Evolutionary conservation across 1,140 invertebrate genomes (phyloP).

Genomic region (Physella acuta): DNA sequence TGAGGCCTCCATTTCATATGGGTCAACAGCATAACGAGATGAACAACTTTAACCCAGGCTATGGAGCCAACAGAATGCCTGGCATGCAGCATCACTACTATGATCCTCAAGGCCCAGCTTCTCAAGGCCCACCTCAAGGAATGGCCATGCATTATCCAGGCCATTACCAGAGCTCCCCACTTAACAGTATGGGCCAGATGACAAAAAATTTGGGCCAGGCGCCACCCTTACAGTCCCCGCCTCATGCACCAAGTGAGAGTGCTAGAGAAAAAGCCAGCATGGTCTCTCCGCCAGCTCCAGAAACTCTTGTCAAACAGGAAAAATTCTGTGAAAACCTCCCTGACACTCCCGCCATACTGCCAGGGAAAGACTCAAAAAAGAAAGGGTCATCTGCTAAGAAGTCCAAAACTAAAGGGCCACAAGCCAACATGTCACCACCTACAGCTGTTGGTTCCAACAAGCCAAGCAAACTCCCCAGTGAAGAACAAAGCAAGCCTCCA

Average conservation of each 20-base stretch:
- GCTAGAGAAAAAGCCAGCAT: conserved; percentile 1
- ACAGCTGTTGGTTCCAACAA: neutral
- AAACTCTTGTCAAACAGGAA: neutral
- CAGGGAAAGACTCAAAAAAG: neutral
- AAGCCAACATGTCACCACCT: neutral
- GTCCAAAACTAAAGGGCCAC: neutral
- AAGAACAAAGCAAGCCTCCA: neutral
- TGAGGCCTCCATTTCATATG: neutral
- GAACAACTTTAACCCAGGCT: neutral
- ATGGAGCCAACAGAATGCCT: neutral
- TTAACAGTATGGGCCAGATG: conserved; percentile 25
- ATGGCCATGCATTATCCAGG: conserved; percentile 4
- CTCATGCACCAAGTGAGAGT: conserved; percentile 6
- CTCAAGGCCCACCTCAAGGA: conserved; percentile 14
- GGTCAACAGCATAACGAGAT: neutral
- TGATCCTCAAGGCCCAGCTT: too few species aligned
- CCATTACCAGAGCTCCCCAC: conserved; percentile 12
- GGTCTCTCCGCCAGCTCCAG: conserved; percentile 4
- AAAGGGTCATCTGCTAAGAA: neutral
- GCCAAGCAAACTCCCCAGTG: neutral
- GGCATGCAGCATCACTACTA: too few species aligned
- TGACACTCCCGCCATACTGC: neutral
- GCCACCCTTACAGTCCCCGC: conserved; percentile 7
- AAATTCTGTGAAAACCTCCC: too few species aligned
- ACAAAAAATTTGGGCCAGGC: conserved; percentile 12